Conservation (phyloP, 2,113 vertebrate genomes). For the Lepidothrix coronata region DNA sequence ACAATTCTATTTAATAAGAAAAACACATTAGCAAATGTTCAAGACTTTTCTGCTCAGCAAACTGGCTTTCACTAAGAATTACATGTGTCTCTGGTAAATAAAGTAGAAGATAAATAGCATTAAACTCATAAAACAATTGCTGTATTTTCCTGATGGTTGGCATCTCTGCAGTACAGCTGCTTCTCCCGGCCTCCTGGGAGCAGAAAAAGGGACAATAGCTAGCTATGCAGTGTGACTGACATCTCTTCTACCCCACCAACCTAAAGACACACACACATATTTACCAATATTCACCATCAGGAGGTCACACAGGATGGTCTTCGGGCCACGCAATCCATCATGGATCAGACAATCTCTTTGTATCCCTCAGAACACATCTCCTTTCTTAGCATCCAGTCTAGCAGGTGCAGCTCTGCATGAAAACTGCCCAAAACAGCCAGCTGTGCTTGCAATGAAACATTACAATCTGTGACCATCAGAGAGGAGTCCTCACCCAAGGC, state of each 20-base stretch:
- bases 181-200: background rate
- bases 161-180: slow-evolving; percentile 54
- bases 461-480: background rate
- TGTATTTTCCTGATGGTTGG: slow-evolving; percentile 52
- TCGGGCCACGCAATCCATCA: background rate
- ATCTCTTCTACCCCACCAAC: background rate
- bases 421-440: background rate
- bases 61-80: background rate
- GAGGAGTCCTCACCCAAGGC: accelerated
- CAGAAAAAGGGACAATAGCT: slow-evolving; percentile 17
- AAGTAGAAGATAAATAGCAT: slow-evolving; percentile 33
- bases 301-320: background rate
- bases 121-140: slow-evolving; percentile 51
- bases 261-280: background rate
- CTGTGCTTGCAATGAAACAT: background rate
- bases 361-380: background rate
- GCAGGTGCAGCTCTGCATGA: background rate
- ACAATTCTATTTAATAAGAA: background rate
- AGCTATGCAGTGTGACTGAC: background rate
- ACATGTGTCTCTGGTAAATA: slow-evolving; percentile 10
- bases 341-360: background rate
- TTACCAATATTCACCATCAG: background rate
- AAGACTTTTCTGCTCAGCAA: background rate
- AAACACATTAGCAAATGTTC: background rate
- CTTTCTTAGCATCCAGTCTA: background rate